Conservation (phyloP, 2,113 vertebrate genomes). For the Perognathus longimembris region DNA sequence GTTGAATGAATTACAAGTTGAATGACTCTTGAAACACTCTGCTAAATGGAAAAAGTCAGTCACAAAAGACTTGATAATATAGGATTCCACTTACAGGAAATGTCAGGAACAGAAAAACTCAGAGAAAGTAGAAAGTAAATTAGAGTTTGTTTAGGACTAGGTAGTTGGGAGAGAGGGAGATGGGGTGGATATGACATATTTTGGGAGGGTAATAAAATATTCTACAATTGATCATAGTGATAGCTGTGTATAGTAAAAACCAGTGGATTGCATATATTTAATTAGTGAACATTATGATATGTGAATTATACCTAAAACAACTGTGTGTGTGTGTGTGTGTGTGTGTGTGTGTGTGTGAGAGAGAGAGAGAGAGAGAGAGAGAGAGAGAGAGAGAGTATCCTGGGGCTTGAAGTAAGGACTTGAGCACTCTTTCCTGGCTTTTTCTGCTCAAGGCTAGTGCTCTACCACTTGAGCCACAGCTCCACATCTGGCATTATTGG, state of each 20-base stretch:
- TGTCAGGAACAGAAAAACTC: not conserved
- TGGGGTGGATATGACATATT: not conserved
- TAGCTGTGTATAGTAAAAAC: not conserved
- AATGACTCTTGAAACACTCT: not conserved
- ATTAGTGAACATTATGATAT: slow-evolving; percentile 12
- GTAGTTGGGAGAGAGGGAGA: not conserved
- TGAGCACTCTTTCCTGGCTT: no score
- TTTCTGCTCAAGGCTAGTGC: no score
- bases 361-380: not conserved
- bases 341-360: no score
- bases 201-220: not conserved
- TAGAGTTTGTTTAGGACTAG: not conserved
- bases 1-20: not conserved
- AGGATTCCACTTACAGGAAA: not conserved
- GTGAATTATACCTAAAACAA: slow-evolving; percentile 3
- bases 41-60: slow-evolving; percentile 16
- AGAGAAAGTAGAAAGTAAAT: not conserved
- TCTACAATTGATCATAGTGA: not conserved
- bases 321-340: not conserved
- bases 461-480: no score
- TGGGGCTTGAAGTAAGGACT: no score
- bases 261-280: not conserved
- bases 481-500: no score
- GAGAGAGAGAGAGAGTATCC: not conserved
- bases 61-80: not conserved